Percentiles rank a stretch among this genome's conserved stretches.
phyloP scores from a whole-genome alignment of 1,140 invertebrate genomes.

The Pseudomyrmex flavicornis region DNA sequence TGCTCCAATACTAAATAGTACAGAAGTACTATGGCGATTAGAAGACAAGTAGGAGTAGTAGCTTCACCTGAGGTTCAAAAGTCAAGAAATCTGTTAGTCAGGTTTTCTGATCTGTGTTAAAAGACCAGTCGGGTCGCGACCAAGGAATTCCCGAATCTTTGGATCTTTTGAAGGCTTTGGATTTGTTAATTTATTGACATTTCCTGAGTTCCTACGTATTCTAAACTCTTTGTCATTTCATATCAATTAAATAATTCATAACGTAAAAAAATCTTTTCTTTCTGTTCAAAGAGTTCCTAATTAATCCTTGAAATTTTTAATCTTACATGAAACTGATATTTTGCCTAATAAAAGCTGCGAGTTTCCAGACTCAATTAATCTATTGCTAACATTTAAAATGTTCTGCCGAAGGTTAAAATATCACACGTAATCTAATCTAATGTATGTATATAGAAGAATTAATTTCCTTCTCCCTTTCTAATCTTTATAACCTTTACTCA shows the following conservation, averaged over 20 bases:
- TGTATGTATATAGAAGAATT: background rate
- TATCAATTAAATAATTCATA: background rate
- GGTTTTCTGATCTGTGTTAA: conserved; percentile 55
- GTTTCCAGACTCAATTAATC: too few relatives aligned
- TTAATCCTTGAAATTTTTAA: too few relatives aligned
- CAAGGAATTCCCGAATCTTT: conserved; percentile 51
- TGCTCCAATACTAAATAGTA: conserved; percentile 85
- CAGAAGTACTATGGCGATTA: conserved; percentile 83
- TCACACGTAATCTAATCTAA: background rate
- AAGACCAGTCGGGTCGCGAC: conserved; percentile 47
- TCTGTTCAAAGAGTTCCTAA: too few relatives aligned
- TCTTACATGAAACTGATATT: too few relatives aligned
- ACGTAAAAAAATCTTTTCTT: too few relatives aligned
- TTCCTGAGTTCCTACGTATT: background rate
- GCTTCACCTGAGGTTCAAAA: conserved; percentile 86
- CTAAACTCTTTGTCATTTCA: background rate
- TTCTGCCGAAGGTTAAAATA: conserved; percentile 14
- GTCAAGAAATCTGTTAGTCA: conserved; percentile 84
- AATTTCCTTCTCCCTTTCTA: background rate
- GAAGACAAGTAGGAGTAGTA: conserved; percentile 83
- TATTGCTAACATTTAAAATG: background rate
- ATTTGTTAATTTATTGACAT: background rate
- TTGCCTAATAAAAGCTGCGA: too few relatives aligned
- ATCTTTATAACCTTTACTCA: background rate
- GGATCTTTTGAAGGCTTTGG: conserved; percentile 22